These are phyloP conservation scores for Standfussiana lucernea DNA, from an alignment of 2,888 invertebrate genomes.

Conservation along the genomic window DNA sequence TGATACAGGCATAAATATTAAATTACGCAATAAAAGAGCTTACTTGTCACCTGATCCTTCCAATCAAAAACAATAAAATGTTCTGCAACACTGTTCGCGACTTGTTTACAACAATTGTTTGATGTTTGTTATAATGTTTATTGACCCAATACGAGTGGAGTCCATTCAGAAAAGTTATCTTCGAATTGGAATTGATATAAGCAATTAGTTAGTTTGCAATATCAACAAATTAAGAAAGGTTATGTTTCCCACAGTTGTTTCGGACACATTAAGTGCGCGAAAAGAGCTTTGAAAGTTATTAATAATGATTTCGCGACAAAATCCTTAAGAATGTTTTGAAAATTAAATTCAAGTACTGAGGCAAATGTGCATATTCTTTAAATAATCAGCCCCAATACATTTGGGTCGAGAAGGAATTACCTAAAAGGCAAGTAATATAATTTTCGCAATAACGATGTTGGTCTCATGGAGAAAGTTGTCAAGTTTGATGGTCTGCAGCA, in stretches of 20 bases:
- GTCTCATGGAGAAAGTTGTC: neutral
- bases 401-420: neutral
- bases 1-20: neutral
- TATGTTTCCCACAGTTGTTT: neutral
- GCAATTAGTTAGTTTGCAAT: slow-evolving; percentile 29
- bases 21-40: slow-evolving; percentile 19
- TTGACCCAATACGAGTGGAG: neutral
- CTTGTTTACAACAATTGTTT: slow-evolving; percentile 51
- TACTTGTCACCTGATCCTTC: slow-evolving; percentile 5
- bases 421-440: no score
- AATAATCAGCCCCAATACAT: neutral
- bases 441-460: neutral
- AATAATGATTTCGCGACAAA: neutral
- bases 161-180: slow-evolving; percentile 17
- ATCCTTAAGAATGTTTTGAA: neutral
- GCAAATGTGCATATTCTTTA: neutral
- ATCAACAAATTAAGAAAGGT: slow-evolving; percentile 18
- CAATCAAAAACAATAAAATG: slow-evolving; percentile 22
- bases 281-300: neutral
- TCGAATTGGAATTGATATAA: slow-evolving; percentile 18
- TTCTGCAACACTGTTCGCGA: slow-evolving; percentile 13
- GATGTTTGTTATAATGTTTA: slow-evolving; percentile 42
- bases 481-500: neutral
- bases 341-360: neutral
- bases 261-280: neutral